Evolutionary conservation across 2,797 vertebrate species (phyloP).

Genomic region (Salarias fasciatus): DNA sequence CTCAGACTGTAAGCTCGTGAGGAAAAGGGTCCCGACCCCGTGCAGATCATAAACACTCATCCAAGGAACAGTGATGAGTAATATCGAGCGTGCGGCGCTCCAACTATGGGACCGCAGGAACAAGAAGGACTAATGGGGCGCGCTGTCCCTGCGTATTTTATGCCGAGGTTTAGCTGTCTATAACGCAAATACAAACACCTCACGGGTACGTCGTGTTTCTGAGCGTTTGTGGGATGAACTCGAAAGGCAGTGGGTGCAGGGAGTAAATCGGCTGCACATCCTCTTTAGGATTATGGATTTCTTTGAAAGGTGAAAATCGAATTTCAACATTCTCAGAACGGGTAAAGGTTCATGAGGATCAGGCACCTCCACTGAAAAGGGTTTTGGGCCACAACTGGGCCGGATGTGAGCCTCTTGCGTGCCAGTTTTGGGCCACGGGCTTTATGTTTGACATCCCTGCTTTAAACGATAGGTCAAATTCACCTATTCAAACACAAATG

Average conservation of each 20-base stretch:
- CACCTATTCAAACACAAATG: too few relatives aligned
- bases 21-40: background rate
- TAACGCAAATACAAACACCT: conserved; percentile 45
- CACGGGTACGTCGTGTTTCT: background rate
- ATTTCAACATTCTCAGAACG: too few relatives aligned
- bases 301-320: too few relatives aligned
- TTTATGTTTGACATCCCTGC: too few relatives aligned
- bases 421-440: too few relatives aligned
- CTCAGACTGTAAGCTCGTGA: conserved; percentile 1
- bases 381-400: too few relatives aligned
- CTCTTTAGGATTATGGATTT: conserved; percentile 33
- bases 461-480: too few relatives aligned
- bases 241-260: conserved; percentile 2
- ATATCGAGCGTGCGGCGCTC: conserved; percentile 7
- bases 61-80: conserved; percentile 13
- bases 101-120: conserved; percentile 21
- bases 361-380: too few relatives aligned
- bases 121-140: conserved; percentile 37
- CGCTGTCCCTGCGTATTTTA: conserved; percentile 28
- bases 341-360: too few relatives aligned
- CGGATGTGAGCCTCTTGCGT: too few relatives aligned
- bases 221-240: conserved; percentile 11
- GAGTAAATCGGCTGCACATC: conserved; percentile 55
- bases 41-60: conserved; percentile 7
- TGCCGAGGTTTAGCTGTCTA: conserved; percentile 51